Percentiles rank a stretch among this genome's conserved stretches.
phyloP scores from a whole-genome alignment of 2,113 vertebrate species.

The Casuarius casuarius region DNA sequence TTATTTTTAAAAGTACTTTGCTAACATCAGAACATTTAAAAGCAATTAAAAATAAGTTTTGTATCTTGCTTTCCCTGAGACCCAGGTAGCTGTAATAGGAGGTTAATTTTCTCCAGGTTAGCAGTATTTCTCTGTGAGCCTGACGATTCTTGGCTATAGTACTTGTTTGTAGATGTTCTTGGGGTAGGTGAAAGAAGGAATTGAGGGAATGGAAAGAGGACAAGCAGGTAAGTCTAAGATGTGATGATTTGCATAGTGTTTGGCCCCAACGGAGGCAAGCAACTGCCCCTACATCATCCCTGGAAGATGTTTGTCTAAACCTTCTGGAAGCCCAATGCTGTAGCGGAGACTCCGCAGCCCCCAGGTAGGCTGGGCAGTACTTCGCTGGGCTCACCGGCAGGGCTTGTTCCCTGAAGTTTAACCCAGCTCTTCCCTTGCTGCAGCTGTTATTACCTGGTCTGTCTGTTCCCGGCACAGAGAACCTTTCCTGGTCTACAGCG shows the following conservation, averaged over 20 bases:
- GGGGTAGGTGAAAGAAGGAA: not conserved
- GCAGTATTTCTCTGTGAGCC: not conserved
- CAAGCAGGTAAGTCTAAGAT: not conserved
- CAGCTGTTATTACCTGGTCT: not conserved
- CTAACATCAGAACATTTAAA: not conserved
- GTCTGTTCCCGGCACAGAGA: not conserved
- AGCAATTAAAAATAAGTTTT: not conserved
- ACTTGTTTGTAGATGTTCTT: not conserved
- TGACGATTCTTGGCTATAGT: not conserved
- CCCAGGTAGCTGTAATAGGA: not conserved
- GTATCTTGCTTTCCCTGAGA: not conserved
- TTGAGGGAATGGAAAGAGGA: not conserved
- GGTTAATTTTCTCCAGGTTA: not conserved
- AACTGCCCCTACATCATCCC: fast-evolving
- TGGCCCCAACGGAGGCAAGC: not conserved
- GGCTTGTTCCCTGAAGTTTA: not conserved
- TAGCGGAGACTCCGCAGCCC: not conserved
- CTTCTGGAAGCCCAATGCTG: not conserved
- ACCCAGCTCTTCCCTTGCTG: not conserved
- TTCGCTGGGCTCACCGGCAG: not conserved
- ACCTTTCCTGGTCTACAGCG: not conserved
- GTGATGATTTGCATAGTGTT: not conserved
- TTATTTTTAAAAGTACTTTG: not conserved
- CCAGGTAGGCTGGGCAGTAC: not conserved
- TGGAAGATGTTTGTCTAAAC: not conserved